Evolutionary conservation across 2,888 invertebrate genomes (phyloP).

Genomic region (Drosophila incognita): DNA sequence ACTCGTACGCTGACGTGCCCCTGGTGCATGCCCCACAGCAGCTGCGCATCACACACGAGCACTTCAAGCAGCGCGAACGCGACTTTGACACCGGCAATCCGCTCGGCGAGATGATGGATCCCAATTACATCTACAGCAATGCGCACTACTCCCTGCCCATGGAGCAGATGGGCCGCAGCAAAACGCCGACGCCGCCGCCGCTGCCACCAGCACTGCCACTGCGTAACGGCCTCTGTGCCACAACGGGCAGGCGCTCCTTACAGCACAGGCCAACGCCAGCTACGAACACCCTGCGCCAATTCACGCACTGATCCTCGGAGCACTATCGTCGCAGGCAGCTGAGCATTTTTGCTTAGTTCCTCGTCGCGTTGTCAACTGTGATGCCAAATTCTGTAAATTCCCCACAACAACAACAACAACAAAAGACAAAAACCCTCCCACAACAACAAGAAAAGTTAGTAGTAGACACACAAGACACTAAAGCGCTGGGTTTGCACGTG

Average conservation of each 20-base stretch:
- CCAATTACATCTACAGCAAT: conserved; percentile 84
- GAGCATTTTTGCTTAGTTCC: conserved; percentile 78
- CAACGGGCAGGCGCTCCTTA: conserved; percentile 80
- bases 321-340: conserved; percentile 80
- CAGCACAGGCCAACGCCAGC: conserved; percentile 66
- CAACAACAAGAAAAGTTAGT: conserved; percentile 24
- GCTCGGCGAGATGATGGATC: conserved; percentile 80
- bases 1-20: conserved; percentile 82
- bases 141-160: conserved; percentile 84
- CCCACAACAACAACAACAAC: conserved; percentile 9
- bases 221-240: conserved; percentile 81
- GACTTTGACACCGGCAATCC: conserved; percentile 62
- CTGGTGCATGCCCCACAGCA: conserved; percentile 72
- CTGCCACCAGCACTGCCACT: conserved; percentile 84
- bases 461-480: conserved; percentile 43
- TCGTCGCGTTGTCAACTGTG: conserved; percentile 75
- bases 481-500: conserved; percentile 32
- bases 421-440: conserved; percentile 8
- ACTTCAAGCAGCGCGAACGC: conserved; percentile 79
- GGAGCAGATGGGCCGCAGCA: conserved; percentile 80
- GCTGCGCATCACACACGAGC: conserved; percentile 80
- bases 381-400: conserved; percentile 65
- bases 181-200: conserved; percentile 84
- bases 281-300: conserved; percentile 81
- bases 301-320: conserved; percentile 80